phyloP scores from a whole-genome alignment of 2,888 invertebrate species.

The Thymelicus lineola region DNA sequence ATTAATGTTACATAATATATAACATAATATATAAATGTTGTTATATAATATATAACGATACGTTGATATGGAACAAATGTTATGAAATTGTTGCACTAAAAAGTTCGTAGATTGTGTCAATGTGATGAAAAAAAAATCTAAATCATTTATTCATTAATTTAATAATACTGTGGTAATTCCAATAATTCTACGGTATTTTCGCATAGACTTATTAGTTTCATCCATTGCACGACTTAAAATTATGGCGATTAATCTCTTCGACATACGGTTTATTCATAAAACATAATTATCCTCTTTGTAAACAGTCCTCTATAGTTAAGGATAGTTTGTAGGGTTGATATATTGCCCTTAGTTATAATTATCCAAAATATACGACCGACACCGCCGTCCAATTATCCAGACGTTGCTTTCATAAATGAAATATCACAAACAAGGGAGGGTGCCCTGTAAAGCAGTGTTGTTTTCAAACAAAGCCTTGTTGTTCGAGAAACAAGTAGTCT shows the following conservation, averaged over 20 bases:
- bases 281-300: background rate
- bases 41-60: too few relatives aligned
- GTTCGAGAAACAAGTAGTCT: conserved; percentile 2
- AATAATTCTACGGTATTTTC: too few relatives aligned
- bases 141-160: too few relatives aligned
- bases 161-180: too few relatives aligned
- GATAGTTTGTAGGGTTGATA: conserved; percentile 1
- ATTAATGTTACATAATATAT: too few relatives aligned
- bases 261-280: background rate
- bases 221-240: background rate
- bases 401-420: conserved; percentile 26
- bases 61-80: too few relatives aligned
- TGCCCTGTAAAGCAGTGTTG: conserved; percentile 19
- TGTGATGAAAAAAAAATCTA: too few relatives aligned
- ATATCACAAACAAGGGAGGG: conserved; percentile 28
- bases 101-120: too few relatives aligned
- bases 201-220: background rate
- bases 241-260: background rate
- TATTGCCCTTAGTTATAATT: background rate
- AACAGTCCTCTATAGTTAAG: background rate
- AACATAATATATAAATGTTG: too few relatives aligned
- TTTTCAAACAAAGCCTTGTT: conserved; percentile 30
- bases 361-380: conserved; percentile 13
- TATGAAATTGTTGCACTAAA: too few relatives aligned
- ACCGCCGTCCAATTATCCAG: conserved; percentile 23